Base-by-base conservation (phyloP, 2,797 vertebrate genomes). In the Diplodus puntazzo region DNA sequence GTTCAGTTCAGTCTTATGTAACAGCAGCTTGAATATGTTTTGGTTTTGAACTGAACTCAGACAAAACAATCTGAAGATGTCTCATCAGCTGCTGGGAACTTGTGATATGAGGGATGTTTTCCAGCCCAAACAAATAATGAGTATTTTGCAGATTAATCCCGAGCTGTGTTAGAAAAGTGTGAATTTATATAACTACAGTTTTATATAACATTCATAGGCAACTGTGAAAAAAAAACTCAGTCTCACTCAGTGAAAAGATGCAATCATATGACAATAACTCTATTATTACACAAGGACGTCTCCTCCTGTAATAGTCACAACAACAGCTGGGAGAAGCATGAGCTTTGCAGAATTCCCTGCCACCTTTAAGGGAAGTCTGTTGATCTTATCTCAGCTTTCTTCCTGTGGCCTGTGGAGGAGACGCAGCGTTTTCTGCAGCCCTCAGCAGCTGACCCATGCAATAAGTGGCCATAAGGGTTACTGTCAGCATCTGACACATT, bases 371-470 rank as follows among this genome's bases (percentile, higher is more conserved):
- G 69, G 65, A 75, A 84, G 70, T 45, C 43, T 65, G 81, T 17
- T 11, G 23, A 75, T 83, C 45, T 54, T 17, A 75, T 87, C 69
- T 59, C 42, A 8, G 61, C 74, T 49, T 30, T 59, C 55, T 63
- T 84, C 69, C 76, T 61, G 64, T 12, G 45, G 80, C n/a, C 54
- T 64, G 75, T 7, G 21, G 67, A 80, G 66, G 77, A 80, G 53
- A 77, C 39, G 20, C 34, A 5, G 74, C 34, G 1, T 83, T 84
- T 34, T 82, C 48, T 77, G 77, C 82, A 60, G 62, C 46, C 46
- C 65, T 89, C 89, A 88, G 89, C 86, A 87, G 88, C 87, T 88
- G 87, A 88, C 73, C 64, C 16, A 3, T 10, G 53, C 82, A 88
- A 23, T 85, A 70, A 57, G 72, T 5, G 45, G 48, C 54, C 81